Evolutionary conservation across 35 echinoderm and acorn worm species (phyloP).

Genomic region (Eucidaris tribuloides): DNA sequence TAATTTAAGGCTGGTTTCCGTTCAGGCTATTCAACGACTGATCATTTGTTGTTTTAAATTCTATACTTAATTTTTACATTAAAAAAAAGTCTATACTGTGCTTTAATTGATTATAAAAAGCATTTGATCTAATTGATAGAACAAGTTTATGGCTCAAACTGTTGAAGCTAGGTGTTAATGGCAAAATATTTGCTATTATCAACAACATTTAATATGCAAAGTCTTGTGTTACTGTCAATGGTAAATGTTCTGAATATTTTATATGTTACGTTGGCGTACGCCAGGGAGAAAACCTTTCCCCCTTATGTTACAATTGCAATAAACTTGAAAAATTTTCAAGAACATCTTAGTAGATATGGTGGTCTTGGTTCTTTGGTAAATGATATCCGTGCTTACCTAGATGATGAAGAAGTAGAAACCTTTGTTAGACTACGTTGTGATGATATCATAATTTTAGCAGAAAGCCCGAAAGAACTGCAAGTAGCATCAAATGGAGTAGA

Average conservation of each 20-base stretch:
- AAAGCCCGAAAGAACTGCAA: conserved; percentile 24
- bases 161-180: background rate
- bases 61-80: too few relatives aligned
- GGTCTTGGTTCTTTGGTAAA: background rate
- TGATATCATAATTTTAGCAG: conserved; percentile 26
- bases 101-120: background rate
- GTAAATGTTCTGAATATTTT: background rate
- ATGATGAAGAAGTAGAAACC: background rate
- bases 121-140: conserved; percentile 32
- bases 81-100: too few relatives aligned
- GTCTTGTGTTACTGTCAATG: conserved; percentile 1
- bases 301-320: conserved; percentile 6
- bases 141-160: background rate
- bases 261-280: background rate
- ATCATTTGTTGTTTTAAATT: too few relatives aligned
- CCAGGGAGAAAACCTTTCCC: conserved; percentile 28
- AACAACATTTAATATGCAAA: conserved; percentile 26
- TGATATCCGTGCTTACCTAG: background rate
- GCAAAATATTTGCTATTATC: conserved; percentile 15
- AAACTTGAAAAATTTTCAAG: conserved; percentile 6
- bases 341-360: background rate
- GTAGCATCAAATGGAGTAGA: background rate
- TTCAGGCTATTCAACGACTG: too few relatives aligned
- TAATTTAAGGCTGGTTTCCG: too few relatives aligned
- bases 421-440: background rate